Conservation (phyloP, 2,797 vertebrate species). For the Megalops cyprinoides region DNA sequence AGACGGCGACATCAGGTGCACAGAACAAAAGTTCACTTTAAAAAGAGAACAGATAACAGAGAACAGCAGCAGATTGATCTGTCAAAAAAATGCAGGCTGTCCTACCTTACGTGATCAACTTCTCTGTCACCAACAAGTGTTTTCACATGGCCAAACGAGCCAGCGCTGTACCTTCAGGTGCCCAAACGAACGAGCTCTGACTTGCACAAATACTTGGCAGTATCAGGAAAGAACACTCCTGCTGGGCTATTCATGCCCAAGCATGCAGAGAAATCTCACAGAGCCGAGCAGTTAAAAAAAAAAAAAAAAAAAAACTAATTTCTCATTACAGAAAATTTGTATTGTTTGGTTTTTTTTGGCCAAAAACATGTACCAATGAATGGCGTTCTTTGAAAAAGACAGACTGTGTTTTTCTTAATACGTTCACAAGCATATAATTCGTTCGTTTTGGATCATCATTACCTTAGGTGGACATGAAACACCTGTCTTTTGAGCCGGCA, state of each 20-base stretch:
- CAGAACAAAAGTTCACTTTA: neutral
- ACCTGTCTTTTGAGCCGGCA: conserved; percentile 1
- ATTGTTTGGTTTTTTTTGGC: too few relatives aligned
- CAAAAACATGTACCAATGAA: neutral
- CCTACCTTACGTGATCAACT: neutral
- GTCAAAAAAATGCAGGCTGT: neutral
- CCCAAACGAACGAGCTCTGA: neutral
- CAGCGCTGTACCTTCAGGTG: neutral
- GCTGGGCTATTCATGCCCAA: conserved; percentile 30
- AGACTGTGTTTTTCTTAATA: neutral
- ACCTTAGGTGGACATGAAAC: neutral
- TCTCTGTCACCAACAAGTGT: neutral
- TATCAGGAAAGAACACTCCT: conserved; percentile 15
- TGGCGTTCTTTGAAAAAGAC: neutral
- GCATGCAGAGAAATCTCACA: conserved; percentile 2
- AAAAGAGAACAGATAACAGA: too few relatives aligned
- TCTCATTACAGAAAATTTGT: neutral
- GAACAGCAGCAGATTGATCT: neutral
- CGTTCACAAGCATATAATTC: neutral
- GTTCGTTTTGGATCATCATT: neutral
- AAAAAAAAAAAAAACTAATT: neutral
- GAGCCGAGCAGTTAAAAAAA: neutral
- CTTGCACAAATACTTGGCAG: conserved; percentile 27
- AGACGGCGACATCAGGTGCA: neutral
- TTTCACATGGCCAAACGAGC: neutral